phyloP scores from a whole-genome alignment of 1,140 invertebrate species.

The Pseudomyrmex dendroicus region DNA sequence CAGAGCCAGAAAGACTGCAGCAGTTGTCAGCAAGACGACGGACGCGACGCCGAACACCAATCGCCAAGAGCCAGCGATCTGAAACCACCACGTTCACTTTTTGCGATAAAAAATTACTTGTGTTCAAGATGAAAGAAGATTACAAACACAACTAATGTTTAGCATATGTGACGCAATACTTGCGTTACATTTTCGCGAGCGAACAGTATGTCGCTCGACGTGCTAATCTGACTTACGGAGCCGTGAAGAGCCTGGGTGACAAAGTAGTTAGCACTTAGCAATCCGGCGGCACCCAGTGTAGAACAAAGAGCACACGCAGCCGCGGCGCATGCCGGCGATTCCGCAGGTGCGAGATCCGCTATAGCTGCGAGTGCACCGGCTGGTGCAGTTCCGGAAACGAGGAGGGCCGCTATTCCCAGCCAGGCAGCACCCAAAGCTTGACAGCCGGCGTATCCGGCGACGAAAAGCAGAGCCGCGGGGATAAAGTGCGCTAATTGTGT shows the following conservation, averaged over 20 bases:
- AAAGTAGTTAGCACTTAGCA: slow-evolving; percentile 87
- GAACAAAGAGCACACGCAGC: slow-evolving; percentile 87
- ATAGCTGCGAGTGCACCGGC: slow-evolving; percentile 86
- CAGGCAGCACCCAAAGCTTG: slow-evolving; percentile 87
- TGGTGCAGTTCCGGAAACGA: slow-evolving; percentile 86
- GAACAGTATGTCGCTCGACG: neutral
- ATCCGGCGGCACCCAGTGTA: slow-evolving; percentile 86
- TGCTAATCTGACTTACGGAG: slow-evolving; percentile 83
- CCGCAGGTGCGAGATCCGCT: slow-evolving; percentile 86
- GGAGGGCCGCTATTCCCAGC: slow-evolving; percentile 86
- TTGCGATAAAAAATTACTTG: neutral
- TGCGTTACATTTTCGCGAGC: slow-evolving; percentile 25
- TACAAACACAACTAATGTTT: neutral
- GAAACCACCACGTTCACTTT: slow-evolving; percentile 3
- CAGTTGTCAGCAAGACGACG: slow-evolving; percentile 85
- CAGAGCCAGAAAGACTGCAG: slow-evolving; percentile 86
- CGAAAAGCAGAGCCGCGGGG: slow-evolving; percentile 87
- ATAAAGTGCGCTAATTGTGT: slow-evolving; percentile 85
- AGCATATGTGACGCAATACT: neutral
- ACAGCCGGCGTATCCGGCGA: slow-evolving; percentile 87
- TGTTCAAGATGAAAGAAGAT: neutral
- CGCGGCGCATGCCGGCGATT: slow-evolving; percentile 84
- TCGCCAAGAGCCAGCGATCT: slow-evolving; percentile 87
- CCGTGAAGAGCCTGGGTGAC: slow-evolving; percentile 87
- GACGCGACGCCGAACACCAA: slow-evolving; percentile 87